A percentile compares a stretch with the other conserved stretches of the same genome.
phyloP scores from a whole-genome alignment of 2,888 invertebrate genomes.

The Parapristionchus giblindavisi region DNA sequence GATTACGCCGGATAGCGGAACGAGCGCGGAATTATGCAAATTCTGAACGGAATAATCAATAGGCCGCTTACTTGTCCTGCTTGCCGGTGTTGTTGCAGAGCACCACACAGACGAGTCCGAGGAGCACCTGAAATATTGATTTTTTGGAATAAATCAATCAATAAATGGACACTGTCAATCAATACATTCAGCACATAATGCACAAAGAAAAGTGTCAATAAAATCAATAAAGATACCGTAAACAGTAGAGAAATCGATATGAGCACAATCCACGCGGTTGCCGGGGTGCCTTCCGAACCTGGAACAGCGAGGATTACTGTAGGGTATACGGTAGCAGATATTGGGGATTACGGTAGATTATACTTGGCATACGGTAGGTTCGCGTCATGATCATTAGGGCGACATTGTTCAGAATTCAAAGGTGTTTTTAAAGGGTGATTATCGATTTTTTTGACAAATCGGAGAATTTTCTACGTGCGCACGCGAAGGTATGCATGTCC shows the following conservation, averaged over 20 bases:
- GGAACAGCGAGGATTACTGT: background rate
- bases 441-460: too few species aligned
- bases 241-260: constrained; percentile 6
- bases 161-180: too few species aligned
- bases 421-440: too few species aligned
- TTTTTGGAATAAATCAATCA: too few species aligned
- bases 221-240: too few species aligned
- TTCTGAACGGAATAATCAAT: background rate
- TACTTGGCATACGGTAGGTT: background rate
- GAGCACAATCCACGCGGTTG: constrained; percentile 20
- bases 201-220: too few species aligned
- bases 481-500: too few species aligned
- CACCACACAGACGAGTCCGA: constrained; percentile 25
- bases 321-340: background rate
- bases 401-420: too few species aligned
- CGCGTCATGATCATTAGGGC: background rate
- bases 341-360: background rate
- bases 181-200: too few species aligned
- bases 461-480: too few species aligned
- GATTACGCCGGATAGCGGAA: background rate
- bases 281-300: background rate
- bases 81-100: constrained; percentile 22
- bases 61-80: constrained; percentile 8
- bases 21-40: too few species aligned
- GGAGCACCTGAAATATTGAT: too few species aligned